Evolutionary conservation across 2,888 invertebrate genomes (phyloP).

Genomic region (Microdon myrmicae): DNA sequence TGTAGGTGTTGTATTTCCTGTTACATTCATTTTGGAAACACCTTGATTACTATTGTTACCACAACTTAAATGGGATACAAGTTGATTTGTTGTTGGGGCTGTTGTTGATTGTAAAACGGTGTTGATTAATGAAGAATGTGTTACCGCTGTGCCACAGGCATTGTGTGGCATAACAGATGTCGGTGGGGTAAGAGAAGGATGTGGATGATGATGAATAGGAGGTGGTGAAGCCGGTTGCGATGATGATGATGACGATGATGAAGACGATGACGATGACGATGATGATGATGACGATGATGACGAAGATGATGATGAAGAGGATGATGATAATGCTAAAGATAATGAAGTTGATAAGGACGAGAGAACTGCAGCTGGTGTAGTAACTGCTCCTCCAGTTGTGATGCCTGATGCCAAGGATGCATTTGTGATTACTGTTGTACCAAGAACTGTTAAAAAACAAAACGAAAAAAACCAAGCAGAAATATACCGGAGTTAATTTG

Average conservation of each 20-base stretch:
- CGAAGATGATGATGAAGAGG: constrained; percentile 39
- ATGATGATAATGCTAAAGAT: constrained; percentile 40
- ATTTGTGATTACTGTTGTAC: constrained; percentile 22
- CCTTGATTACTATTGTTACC: constrained; percentile 14
- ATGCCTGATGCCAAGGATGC: constrained; percentile 33
- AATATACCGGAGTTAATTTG: neutral
- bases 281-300: constrained; percentile 41
- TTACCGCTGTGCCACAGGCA: constrained; percentile 32
- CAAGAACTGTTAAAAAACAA: constrained; percentile 14
- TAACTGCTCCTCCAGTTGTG: constrained; percentile 28
- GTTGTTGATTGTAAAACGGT: constrained; percentile 32
- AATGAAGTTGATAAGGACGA: constrained; percentile 37
- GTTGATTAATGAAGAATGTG: constrained; percentile 35
- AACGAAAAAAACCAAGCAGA: neutral
- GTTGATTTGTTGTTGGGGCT: constrained; percentile 26
- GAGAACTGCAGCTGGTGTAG: constrained; percentile 40
- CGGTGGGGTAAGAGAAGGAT: constrained; percentile 32
- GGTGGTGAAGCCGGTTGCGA: constrained; percentile 42
- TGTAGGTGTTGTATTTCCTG: constrained; percentile 3
- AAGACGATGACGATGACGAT: constrained; percentile 37
- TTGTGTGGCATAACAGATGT: constrained; percentile 38
- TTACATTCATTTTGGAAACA: constrained; percentile 36
- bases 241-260: constrained; percentile 37
- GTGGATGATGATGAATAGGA: constrained; percentile 33
- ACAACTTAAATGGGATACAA: constrained; percentile 22